A percentile compares a stretch with the other conserved stretches of the same genome.
These are phyloP conservation scores for Anguilla pacifica DNA, from an alignment of 2,797 vertebrate genomes.

Conservation along the genomic window DNA sequence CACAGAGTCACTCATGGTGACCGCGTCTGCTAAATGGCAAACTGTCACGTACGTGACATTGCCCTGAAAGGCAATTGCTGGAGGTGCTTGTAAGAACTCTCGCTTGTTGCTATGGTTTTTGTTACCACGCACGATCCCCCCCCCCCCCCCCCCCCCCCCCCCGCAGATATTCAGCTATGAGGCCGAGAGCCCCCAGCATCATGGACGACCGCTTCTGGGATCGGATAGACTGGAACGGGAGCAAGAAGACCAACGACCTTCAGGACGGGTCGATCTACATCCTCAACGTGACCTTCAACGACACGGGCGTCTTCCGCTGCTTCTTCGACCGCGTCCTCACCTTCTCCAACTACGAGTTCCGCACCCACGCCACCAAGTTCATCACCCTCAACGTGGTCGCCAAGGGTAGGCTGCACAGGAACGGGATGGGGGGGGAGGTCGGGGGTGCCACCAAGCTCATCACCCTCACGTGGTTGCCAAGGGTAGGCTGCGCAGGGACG, in stretches of 20 bases:
- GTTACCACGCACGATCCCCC: neutral
- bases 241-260: slow-evolving; percentile 76
- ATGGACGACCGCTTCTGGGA: slow-evolving; percentile 67
- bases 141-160: neutral
- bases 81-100: neutral
- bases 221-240: slow-evolving; percentile 80
- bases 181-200: fast-evolving
- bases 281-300: slow-evolving; percentile 79
- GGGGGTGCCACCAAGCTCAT: too few species aligned
- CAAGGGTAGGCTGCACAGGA: slow-evolving; percentile 63
- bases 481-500: slow-evolving; percentile 62
- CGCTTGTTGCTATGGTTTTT: neutral
- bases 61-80: too few species aligned
- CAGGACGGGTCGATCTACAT: slow-evolving; percentile 88
- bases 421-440: neutral
- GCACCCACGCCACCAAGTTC: slow-evolving; percentile 65
- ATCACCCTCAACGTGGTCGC: slow-evolving; percentile 75
- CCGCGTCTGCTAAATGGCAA: too few species aligned
- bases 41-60: too few species aligned
- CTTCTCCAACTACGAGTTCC: slow-evolving; percentile 64
- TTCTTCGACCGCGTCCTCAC: slow-evolving; percentile 73
- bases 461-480: slow-evolving; percentile 71
- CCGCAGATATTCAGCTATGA: slow-evolving; percentile 73
- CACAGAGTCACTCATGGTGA: too few species aligned
- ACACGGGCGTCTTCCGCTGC: slow-evolving; percentile 80